Evolutionary conservation across 1,140 invertebrate species (phyloP), one percentile per base, ranked within the genome.

Genomic region (Cydia splendana): DNA sequence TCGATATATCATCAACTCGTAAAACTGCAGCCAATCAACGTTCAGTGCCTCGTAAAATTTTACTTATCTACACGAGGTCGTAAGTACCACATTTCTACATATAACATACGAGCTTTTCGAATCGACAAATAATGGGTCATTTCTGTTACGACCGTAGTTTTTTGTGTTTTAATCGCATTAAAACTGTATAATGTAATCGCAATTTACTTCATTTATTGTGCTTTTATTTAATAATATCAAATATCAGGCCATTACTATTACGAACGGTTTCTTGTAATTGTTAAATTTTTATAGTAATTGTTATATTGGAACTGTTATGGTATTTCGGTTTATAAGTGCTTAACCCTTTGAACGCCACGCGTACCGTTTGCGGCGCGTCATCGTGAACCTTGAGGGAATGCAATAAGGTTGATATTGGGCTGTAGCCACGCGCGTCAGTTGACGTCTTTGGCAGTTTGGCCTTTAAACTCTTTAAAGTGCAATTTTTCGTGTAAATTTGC

Each of bases 161-260:
- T 10, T 45, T 48, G 24, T 48, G 12, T 13, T 48, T 48, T 48
- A 48, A 48, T 12, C 10, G 51, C n/a, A 20, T 9, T 62, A 10
- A 62, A 20, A 20, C n/a, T n/a, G 15, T 2, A 62, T 9, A 62
- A 9, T 62, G 2, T 20, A 7, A 24, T 9, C 53, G 53, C 53
- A 62, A 10, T 62, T 62, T 10, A 10, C 15, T 62, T 20, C 18
- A 2, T 18, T 62, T 62, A 53, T n/a, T 24, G 2, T 2, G 15
- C 15, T 62, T 62, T 24, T 62, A 18, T 57, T 18, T 18, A 57
- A 57, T 18, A 57, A 57, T 53, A 53, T 53, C 53, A 24, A 62
- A 62, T 62, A 24, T 62, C 57, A 24, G 67, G 67, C 45, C 67
- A 69, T 34, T 38, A 69, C 15, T 38, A 69, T 38, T 69, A 69